Evolutionary conservation across 2,888 invertebrate genomes (phyloP), one percentile per base, ranked within the genome.

Genomic region (Lithophane semibrunnea): DNA sequence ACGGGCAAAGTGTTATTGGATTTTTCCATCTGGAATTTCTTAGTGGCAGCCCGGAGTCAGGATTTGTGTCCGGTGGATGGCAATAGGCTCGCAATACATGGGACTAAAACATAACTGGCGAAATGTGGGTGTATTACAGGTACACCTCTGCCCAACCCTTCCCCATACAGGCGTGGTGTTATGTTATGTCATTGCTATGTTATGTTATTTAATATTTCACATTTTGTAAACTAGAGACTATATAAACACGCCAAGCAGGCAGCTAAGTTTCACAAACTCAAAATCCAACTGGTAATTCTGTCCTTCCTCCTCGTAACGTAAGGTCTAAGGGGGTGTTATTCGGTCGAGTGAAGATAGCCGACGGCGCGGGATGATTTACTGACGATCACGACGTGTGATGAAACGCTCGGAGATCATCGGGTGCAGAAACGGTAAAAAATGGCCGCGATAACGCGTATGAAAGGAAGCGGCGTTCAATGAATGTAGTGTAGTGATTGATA

Each of bases 321-420:
- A 75, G 77, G 73, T 79, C 77, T 76, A 80, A 82, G 83, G 88
- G 88, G 81, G 81, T 87, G 84, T 84, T 82, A 82, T 75, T 84
- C 84, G 88, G 87, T 80, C 88, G 84, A 85, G 79, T 80, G 84
- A 68, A 85, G 89, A 88, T 88, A 85, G 89, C 89, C 86, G 82
- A 54, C 79, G 80, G 88, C 74, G 81, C 77, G 80, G 77, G 80
- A 87, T 89, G 89, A 89, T 89, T 88, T 89, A 89, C 83, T 76
- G 87, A 81, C 77, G 83, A 78, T 74, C 83, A 77, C 83, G 89
- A 88, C 84, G 86, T 85, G 84, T 86, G 89, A 88, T 87, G 85
- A 86, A 86, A 77, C 83, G 86, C 77, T 75, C 68, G 70, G 63
- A 77, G 86, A 84, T 81, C 85, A 85, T 82, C 83, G 79, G 77